phyloP scores from a whole-genome alignment of 2,888 invertebrate genomes.

The Oeneis ivallda region DNA sequence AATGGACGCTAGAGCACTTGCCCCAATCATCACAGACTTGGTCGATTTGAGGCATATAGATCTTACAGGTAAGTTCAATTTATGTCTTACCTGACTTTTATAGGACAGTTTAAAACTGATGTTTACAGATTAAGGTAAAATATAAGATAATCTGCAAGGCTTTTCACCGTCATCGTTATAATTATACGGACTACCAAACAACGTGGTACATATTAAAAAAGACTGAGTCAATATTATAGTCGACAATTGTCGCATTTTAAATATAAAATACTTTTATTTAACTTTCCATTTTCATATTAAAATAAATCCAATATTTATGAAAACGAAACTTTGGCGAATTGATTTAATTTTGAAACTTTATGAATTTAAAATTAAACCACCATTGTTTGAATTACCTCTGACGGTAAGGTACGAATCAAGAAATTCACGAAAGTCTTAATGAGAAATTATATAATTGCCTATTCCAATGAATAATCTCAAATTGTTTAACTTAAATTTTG shows the following conservation, averaged over 20 bases:
- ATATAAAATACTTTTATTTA: no score
- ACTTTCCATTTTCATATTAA: neutral
- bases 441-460: constrained; percentile 6
- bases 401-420: neutral
- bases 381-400: neutral
- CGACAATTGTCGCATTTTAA: no score
- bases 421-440: constrained; percentile 8
- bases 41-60: constrained; percentile 92
- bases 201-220: no score
- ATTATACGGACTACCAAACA: no score
- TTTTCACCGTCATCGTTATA: no score
- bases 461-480: constrained; percentile 26
- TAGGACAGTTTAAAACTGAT: no score
- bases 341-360: constrained; percentile 6
- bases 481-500: constrained; percentile 18
- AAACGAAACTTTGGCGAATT: neutral
- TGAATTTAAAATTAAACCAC: constrained; percentile 1
- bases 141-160: no score
- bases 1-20: constrained; percentile 88
- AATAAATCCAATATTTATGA: neutral
- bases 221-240: no score
- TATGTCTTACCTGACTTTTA: no score
- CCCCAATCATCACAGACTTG: constrained; percentile 90
- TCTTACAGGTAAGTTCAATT: constrained; percentile 84
- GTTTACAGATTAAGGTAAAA: no score